A percentile compares a stretch with the other conserved stretches of the same genome.
phyloP scores from a whole-genome alignment of 1,140 invertebrate genomes.

The Phortica variegata region DNA sequence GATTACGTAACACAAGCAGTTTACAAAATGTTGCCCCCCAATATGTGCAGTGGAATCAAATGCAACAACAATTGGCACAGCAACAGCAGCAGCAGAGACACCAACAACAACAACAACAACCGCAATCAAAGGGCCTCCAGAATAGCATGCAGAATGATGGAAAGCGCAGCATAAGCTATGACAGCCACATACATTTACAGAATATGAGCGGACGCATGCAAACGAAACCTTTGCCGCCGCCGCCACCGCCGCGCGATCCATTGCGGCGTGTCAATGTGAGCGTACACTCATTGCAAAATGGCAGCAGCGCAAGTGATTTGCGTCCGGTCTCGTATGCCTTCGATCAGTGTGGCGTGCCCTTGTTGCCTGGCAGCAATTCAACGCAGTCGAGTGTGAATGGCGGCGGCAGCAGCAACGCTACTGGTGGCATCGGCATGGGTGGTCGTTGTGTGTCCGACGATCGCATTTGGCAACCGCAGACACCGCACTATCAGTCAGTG shows the following conservation, averaged over 20 bases:
- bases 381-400: neutral
- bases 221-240: slow-evolving; percentile 61
- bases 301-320: slow-evolving; percentile 34
- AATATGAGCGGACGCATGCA: slow-evolving; percentile 33
- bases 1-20: slow-evolving; percentile 4
- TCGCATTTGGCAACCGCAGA: slow-evolving; percentile 60
- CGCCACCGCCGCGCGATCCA: slow-evolving; percentile 71
- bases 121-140: slow-evolving; percentile 20
- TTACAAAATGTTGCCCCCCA: slow-evolving; percentile 14
- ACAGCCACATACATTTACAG: slow-evolving; percentile 47
- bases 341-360: slow-evolving; percentile 37
- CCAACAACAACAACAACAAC: neutral
- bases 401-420: too few relatives aligned
- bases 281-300: slow-evolving; percentile 7
- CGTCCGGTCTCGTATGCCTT: slow-evolving; percentile 61
- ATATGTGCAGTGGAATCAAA: slow-evolving; percentile 39
- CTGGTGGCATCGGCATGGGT: slow-evolving; percentile 1
- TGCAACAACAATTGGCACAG: slow-evolving; percentile 7
- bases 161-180: slow-evolving; percentile 55
- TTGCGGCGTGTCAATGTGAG: slow-evolving; percentile 58
- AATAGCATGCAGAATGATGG: slow-evolving; percentile 39
- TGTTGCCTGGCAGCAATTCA: neutral
- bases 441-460: slow-evolving; percentile 55
- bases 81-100: slow-evolving; percentile 19
- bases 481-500: slow-evolving; percentile 57